These are phyloP conservation scores for Pogonophryne albipinna DNA, from an alignment of 2,797 vertebrate genomes.

Conservation along the genomic window DNA sequence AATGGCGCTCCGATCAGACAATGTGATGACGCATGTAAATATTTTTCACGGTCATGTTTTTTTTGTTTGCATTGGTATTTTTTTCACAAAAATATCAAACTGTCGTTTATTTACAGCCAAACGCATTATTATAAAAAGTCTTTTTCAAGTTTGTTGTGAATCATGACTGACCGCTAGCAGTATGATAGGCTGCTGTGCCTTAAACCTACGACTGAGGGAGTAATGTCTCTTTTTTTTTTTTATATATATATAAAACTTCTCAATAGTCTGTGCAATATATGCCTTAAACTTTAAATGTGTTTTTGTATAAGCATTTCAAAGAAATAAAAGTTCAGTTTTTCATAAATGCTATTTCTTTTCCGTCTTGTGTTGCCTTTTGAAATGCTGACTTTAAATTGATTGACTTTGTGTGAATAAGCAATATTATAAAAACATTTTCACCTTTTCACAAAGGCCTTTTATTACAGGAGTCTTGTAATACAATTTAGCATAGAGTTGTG, in stretches of 20 bases:
- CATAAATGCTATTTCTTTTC: constrained; percentile 11
- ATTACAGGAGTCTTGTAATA: no score
- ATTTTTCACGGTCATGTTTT: constrained; percentile 54
- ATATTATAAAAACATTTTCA: no score
- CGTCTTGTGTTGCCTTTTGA: not conserved
- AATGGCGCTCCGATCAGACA: constrained; percentile 60
- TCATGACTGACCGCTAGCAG: constrained; percentile 75
- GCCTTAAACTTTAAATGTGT: constrained; percentile 86
- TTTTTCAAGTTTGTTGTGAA: constrained; percentile 67
- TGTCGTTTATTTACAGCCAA: constrained; percentile 76
- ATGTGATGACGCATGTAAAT: constrained; percentile 80
- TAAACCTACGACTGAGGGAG: constrained; percentile 80
- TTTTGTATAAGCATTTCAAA: constrained; percentile 87
- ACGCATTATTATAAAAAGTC: constrained; percentile 64
- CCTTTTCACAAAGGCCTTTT: no score
- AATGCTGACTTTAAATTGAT: not conserved
- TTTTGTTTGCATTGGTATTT: constrained; percentile 70
- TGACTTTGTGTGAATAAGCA: not conserved
- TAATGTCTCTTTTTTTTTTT: constrained; percentile 52
- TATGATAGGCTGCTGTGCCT: constrained; percentile 86
- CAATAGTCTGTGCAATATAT: constrained; percentile 89
- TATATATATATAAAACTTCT: constrained; percentile 71
- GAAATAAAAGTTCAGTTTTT: constrained; percentile 86
- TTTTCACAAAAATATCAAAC: constrained; percentile 54
- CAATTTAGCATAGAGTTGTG: no score